phyloP scores from a whole-genome alignment of 2,113 vertebrate species.

The Argyrosomus japonicus region DNA sequence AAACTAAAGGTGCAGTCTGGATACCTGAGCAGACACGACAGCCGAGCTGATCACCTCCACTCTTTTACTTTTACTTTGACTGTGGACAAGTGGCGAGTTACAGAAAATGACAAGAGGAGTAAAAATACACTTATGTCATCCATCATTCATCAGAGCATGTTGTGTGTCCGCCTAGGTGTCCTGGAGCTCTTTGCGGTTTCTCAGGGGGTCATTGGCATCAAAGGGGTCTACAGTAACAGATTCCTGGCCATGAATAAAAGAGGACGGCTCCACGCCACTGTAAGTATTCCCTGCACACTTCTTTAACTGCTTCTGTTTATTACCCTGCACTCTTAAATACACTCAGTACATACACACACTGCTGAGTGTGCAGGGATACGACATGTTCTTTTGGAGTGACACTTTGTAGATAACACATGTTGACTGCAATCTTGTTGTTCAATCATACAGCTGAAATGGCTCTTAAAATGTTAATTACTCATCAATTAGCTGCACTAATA shows the following conservation, averaged over 20 bases:
- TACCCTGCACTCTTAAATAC: neutral
- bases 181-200: slow-evolving; percentile 99
- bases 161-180: slow-evolving; percentile 87
- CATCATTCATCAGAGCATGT: slow-evolving; percentile 29
- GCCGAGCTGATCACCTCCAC: neutral
- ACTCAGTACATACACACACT: neutral
- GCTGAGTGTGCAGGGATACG: no score
- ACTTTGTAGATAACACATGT: no score
- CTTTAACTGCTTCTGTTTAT: neutral
- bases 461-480: no score
- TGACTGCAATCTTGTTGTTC: no score
- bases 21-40: neutral
- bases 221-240: slow-evolving; percentile 96
- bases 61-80: neutral
- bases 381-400: no score
- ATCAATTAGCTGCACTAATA: neutral
- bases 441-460: no score
- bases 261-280: slow-evolving; percentile 96
- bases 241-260: slow-evolving; percentile 99
- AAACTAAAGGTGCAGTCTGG: neutral
- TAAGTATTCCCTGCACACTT: slow-evolving; percentile 82
- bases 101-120: slow-evolving; percentile 9
- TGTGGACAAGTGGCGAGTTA: neutral
- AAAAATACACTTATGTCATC: slow-evolving; percentile 18
- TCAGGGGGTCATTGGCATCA: slow-evolving; percentile 98